phyloP scores from a whole-genome alignment of 2,797 vertebrate species.

The Kryptopterus vitreolus region DNA sequence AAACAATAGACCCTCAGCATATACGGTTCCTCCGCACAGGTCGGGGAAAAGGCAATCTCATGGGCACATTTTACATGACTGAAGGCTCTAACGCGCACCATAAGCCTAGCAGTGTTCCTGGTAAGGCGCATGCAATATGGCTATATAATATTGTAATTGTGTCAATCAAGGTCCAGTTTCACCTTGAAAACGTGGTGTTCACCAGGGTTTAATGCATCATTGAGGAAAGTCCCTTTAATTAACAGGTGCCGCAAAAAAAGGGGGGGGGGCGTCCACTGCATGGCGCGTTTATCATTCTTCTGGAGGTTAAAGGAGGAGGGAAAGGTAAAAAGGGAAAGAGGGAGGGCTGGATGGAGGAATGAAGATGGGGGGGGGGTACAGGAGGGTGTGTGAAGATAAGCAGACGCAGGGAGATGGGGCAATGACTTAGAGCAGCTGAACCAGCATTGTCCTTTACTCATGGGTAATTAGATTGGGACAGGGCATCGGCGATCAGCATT shows the following conservation, averaged over 20 bases:
- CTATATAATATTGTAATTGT: background rate
- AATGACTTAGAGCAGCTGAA: constrained; percentile 81
- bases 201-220: constrained; percentile 55
- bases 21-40: background rate
- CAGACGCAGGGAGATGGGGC: constrained; percentile 68
- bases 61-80: constrained; percentile 30
- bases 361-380: constrained; percentile 56
- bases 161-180: constrained; percentile 11
- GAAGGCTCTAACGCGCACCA: constrained; percentile 52
- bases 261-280: constrained; percentile 69
- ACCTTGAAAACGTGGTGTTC: constrained; percentile 27
- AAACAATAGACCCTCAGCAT: constrained; percentile 48
- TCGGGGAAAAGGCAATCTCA: constrained; percentile 42
- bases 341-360: constrained; percentile 18
- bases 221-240: constrained; percentile 63
- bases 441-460: constrained; percentile 81
- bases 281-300: constrained; percentile 73
- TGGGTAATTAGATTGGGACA: constrained; percentile 78
- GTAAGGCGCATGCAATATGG: constrained; percentile 3
- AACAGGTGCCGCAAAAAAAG: constrained; percentile 70
- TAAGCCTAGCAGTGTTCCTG: background rate
- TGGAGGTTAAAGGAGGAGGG: constrained; percentile 36
- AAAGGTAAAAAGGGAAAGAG: background rate
- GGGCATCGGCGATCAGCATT: constrained; percentile 68
- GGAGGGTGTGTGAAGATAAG: constrained; percentile 77